Evolutionary conservation across 2,888 invertebrate species (phyloP), one percentile per base, ranked within the genome.

Genomic region (Parnassius smintheus): DNA sequence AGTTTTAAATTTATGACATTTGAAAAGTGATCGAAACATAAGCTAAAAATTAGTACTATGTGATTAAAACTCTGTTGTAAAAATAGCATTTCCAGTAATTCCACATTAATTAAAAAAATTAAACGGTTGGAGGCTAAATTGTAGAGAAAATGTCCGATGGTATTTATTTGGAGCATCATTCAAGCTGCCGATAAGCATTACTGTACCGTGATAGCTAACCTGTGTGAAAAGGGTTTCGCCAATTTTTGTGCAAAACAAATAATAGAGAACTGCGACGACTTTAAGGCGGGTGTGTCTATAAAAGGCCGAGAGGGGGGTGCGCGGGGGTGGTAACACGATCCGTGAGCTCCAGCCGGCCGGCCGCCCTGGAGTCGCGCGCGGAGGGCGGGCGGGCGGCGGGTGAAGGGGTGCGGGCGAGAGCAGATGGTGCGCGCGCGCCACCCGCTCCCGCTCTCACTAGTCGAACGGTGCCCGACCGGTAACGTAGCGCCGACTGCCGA

Each of bases 391-490:
- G 58, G 68, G 65, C 68, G 56, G 66, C 68, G 62, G 68, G 66
- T 46, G 70, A 66, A 67, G 73, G 70, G 70, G 69, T 65, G 66
- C 68, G 71, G 67, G 66, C 72, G 68, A 75, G 72, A 68, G 71
- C 70, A 71, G 75, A 66, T 75, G 71, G 70, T 80, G 87, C 83
- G 85, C 83, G 81, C 78, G 82, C 85, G 83, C 81, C 77, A 72
- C 76, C 76, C 83, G 86, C 86, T 77, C 86, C 82, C 89, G 88
- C 88, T 85, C 90, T 91, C 91, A 91, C 90, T 91, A 91, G 91
- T 91, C 90, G 91, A 91, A 90, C 91, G 91, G 90, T 90, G 90
- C 90, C 91, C 90, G 91, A 90, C 91, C 91, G 91, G 91, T 90
- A 91, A 91, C 91, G 90, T 91, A 89, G 91, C 91, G 91, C 89